Evolutionary conservation across 2,797 vertebrate genomes (phyloP).

Genomic region (Xiphorhynchus erythropygius): DNA sequence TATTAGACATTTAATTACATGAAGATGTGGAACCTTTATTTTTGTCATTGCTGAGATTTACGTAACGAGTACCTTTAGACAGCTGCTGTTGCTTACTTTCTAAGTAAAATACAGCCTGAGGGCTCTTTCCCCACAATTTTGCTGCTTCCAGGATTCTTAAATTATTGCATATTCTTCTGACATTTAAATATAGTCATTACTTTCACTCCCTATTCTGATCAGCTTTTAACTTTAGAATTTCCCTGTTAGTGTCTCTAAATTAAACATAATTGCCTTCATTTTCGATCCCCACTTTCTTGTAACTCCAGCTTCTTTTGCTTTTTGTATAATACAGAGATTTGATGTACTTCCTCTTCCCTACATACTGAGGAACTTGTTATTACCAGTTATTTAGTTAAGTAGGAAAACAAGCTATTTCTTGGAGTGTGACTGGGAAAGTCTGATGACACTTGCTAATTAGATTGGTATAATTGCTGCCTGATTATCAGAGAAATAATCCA

Average conservation of each 20-base stretch:
- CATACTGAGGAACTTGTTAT: not conserved
- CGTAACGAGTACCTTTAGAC: not conserved
- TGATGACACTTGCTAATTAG: not conserved
- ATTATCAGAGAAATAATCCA: slow-evolving; percentile 15
- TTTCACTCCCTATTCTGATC: slow-evolving; percentile 4
- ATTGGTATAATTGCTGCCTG: not conserved
- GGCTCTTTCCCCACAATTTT: not conserved
- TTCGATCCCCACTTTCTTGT: not conserved
- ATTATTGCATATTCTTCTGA: not conserved
- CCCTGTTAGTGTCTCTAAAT: slow-evolving; percentile 3
- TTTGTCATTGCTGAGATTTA: not conserved
- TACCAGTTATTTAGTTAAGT: slow-evolving; percentile 12
- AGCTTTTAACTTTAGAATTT: slow-evolving; percentile 36
- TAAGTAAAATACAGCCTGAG: not conserved
- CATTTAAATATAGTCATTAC: slow-evolving; percentile 18
- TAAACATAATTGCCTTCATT: slow-evolving; percentile 45
- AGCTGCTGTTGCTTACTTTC: not conserved
- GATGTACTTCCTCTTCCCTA: not conserved
- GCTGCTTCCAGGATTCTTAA: not conserved
- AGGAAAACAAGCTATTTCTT: slow-evolving; percentile 21
- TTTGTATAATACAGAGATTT: slow-evolving; percentile 2
- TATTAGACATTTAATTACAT: not conserved
- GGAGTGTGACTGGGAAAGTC: not conserved
- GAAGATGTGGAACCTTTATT: not conserved
- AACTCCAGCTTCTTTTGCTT: not conserved